Evolutionary conservation across 1,140 invertebrate species (phyloP), one percentile per base, ranked within the genome.

Genomic region (Listronotus bonariensis): DNA sequence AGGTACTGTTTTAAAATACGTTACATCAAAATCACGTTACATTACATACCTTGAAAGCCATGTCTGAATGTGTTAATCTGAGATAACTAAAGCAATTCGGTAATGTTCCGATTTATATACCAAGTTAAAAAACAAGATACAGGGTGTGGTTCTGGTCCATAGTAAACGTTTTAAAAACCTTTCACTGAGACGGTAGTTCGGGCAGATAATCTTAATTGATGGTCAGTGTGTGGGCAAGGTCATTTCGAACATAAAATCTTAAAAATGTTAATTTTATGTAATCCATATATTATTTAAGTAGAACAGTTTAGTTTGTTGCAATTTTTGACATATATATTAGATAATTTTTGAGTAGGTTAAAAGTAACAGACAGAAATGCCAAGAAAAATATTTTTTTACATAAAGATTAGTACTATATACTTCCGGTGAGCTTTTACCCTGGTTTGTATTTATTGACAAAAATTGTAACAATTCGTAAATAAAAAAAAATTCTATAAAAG

Each of bases 11-110:
- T 26, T 26, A 26, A 26, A 26, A 26, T 5, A 26, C 20, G 20
- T 26, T 26, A 11, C 15, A 36, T 61, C 49, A 9, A 14, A 42
- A 17, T 14, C 14, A 52, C 14, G 18, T 31, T 32, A 43, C 20
- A 32, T n/a, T 62, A 65, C 63, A 51, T 42, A 55, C 64, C 52
- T 59, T 60, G 64, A 66, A 66, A 53, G 57, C 56, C 64, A 66
- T 60, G 51, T 57, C 49, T 51, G 26, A 20, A 48, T 60, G 45
- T 49, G 52, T 49, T 59, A 46, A 54, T 66, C 8, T 54, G 12
- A 38, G 45, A 42, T 65, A 58, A 56, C 53, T 56, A 26, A 56
- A 42, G 18, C 15, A 43, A 18, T 56, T 40, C 53, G 18, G 18
- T 56, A 41, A n/a, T 14, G 36, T 56, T 56, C 36, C 20, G 53